Conservation (phyloP, 2,888 invertebrate genomes). For the Julus scandinavius region DNA sequence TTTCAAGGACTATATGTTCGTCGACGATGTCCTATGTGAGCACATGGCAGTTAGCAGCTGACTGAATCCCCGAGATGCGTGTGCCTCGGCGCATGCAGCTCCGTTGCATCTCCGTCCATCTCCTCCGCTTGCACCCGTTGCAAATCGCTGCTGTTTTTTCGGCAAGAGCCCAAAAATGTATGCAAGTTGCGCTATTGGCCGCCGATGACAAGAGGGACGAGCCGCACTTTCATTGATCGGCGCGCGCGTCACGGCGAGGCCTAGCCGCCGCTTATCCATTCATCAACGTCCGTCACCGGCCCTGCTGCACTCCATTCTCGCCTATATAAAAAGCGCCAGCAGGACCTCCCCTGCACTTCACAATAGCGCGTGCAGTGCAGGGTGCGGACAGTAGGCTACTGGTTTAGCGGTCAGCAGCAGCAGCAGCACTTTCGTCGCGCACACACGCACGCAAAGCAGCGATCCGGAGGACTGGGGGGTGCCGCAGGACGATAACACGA, state of each 20-base stretch:
- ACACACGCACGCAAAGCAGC: not conserved
- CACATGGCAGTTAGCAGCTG: not conserved
- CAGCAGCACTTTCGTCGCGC: not conserved
- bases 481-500: not conserved
- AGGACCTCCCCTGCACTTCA: conserved; percentile 23
- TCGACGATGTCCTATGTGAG: not conserved
- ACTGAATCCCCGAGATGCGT: not conserved
- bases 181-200: not conserved
- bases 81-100: not conserved
- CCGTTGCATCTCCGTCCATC: not conserved
- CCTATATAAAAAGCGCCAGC: conserved; percentile 43
- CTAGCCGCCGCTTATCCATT: conserved; percentile 14
- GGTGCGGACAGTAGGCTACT: not conserved
- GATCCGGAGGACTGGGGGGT: not conserved
- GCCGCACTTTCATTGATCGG: conserved; percentile 49
- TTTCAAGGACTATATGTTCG: too few relatives aligned
- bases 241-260: conserved; percentile 13
- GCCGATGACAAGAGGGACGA: conserved; percentile 37
- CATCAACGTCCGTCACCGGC: conserved; percentile 38
- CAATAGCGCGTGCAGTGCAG: conserved; percentile 33
- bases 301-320: not conserved
- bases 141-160: not conserved
- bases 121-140: not conserved
- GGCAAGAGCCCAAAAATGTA: not conserved
- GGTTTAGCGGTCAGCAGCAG: not conserved